phyloP scores from a whole-genome alignment of 2,113 vertebrate genomes.

The Ia io region DNA sequence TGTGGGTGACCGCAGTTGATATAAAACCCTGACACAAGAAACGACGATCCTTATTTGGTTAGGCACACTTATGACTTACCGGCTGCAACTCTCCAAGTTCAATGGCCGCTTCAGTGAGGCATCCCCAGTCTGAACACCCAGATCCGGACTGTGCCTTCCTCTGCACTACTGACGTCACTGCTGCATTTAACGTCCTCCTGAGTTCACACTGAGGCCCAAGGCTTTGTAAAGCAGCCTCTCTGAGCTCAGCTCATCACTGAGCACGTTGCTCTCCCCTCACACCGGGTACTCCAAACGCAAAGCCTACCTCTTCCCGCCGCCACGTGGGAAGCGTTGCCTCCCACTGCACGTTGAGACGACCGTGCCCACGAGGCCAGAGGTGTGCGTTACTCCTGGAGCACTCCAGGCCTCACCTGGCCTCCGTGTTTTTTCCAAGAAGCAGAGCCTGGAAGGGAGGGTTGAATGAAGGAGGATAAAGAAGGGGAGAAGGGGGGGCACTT shows the following conservation, averaged over 20 bases:
- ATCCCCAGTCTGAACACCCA: neutral
- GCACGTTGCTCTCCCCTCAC: rapidly evolving
- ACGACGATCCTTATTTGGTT: neutral
- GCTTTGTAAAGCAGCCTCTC: neutral
- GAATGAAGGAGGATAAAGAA: neutral
- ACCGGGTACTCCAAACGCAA: neutral
- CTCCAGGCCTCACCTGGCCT: neutral
- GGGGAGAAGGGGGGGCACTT: neutral
- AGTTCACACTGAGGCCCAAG: neutral
- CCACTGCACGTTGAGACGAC: neutral
- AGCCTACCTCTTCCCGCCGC: neutral
- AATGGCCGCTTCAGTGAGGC: neutral
- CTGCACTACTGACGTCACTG: neutral
- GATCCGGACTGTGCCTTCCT: neutral
- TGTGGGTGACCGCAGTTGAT: neutral
- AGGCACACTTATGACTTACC: neutral
- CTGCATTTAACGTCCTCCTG: neutral
- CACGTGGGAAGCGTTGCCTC: neutral
- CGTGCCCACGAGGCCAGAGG: neutral
- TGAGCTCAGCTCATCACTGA: neutral
- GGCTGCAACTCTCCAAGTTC: neutral
- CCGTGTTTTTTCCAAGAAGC: neutral
- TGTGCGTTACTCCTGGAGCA: too few relatives aligned
- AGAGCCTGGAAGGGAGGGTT: neutral
- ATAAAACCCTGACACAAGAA: neutral